phyloP scores from a whole-genome alignment of 1,140 invertebrate genomes.

The Metopolophium dirhodum region DNA sequence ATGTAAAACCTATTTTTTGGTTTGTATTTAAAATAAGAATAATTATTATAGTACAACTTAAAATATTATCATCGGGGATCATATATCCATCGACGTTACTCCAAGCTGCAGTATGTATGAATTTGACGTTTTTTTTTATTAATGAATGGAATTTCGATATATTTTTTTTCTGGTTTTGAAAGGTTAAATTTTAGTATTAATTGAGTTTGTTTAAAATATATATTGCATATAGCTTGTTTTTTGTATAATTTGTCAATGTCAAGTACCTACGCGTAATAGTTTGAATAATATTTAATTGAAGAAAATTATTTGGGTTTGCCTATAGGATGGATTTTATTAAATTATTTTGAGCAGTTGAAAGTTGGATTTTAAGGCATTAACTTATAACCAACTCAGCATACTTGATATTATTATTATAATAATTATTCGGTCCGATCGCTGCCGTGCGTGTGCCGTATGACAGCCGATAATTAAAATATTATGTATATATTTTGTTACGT shows the following conservation, averaged over 20 bases:
- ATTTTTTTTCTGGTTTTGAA: neutral
- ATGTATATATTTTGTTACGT: neutral
- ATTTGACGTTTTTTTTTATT: neutral
- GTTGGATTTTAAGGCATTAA: neutral
- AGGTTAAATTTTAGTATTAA: neutral
- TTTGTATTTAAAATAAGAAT: neutral
- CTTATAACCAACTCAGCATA: neutral
- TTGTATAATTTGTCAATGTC: conserved; percentile 14
- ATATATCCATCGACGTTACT: neutral
- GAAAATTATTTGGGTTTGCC: too few relatives aligned
- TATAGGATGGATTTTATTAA: too few relatives aligned
- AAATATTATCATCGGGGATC: neutral
- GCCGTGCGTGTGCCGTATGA: neutral
- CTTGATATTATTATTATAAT: neutral
- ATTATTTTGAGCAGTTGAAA: neutral
- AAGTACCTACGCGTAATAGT: neutral
- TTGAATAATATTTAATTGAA: too few relatives aligned
- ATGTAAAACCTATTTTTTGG: neutral
- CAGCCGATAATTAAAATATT: neutral
- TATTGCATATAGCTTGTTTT: neutral
- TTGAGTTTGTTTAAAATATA: neutral
- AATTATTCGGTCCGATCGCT: neutral
- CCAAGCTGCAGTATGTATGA: neutral
- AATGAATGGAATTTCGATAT: neutral
- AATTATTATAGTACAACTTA: neutral